Conservation (phyloP, 2,113 vertebrate genomes). For the Grammomys dolichurus region DNA sequence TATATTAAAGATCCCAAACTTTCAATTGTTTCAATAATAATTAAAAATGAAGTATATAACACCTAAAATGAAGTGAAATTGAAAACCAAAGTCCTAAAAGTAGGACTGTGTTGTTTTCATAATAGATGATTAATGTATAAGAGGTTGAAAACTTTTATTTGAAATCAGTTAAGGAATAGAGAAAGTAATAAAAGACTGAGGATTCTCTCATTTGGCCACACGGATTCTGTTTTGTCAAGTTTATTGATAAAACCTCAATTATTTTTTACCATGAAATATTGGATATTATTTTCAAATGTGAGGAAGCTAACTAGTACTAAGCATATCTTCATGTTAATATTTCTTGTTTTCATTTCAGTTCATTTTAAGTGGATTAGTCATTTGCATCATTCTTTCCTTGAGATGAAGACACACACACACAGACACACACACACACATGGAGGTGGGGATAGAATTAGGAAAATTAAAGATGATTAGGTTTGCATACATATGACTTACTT, state of each 20-base stretch:
- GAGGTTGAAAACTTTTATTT: constrained; percentile 33
- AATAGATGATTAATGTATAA: not conserved
- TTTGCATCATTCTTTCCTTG: not conserved
- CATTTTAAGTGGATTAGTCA: not conserved
- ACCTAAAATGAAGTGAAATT: not conserved
- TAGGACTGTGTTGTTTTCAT: not conserved
- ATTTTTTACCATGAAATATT: constrained; percentile 39
- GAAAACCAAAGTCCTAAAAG: not conserved
- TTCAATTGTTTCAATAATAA: not conserved
- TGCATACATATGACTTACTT: constrained; percentile 6
- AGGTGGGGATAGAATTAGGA: not conserved
- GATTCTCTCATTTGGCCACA: not conserved
- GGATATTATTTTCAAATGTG: not conserved
- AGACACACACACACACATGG: not conserved
- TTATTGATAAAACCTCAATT: not conserved
- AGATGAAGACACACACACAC: not conserved
- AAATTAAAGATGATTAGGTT: not conserved
- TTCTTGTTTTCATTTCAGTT: not conserved
- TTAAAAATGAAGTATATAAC: not conserved
- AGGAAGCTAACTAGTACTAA: not conserved
- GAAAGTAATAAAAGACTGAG: not conserved
- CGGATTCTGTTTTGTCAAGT: not conserved
- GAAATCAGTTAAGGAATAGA: not conserved
- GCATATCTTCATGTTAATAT: not conserved
- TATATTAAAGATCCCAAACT: not conserved